Evolutionary conservation across 2,797 vertebrate genomes (phyloP).

Genomic region (Mycteria americana): DNA sequence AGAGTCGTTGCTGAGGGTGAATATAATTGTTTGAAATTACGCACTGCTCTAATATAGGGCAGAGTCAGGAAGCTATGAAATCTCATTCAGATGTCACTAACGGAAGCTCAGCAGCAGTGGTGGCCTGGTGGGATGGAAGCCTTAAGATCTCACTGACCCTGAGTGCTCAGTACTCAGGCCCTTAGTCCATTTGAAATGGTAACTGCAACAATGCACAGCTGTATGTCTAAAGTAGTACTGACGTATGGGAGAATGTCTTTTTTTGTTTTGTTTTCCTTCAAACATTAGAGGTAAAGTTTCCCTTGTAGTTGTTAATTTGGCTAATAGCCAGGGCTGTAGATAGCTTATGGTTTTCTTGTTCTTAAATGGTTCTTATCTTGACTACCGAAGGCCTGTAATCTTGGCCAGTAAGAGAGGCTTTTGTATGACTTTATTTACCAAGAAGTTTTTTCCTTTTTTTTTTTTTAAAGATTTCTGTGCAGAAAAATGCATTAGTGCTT

Average conservation of each 20-base stretch:
- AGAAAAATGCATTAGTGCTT: neutral
- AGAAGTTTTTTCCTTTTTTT: neutral
- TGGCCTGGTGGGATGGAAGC: neutral
- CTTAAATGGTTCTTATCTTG: neutral
- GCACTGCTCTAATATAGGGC: accelerated
- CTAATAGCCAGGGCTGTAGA: neutral
- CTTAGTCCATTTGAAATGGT: accelerated
- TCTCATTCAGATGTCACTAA: accelerated
- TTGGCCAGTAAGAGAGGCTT: neutral
- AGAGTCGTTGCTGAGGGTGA: no score
- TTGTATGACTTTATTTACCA: neutral
- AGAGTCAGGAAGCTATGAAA: neutral
- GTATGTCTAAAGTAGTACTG: accelerated
- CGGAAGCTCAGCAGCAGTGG: neutral
- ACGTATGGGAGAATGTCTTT: accelerated
- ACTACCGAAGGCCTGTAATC: neutral
- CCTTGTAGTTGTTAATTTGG: neutral
- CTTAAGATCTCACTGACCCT: neutral
- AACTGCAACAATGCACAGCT: accelerated
- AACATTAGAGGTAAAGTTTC: neutral
- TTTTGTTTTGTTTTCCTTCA: neutral
- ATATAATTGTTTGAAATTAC: accelerated
- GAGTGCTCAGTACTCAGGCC: accelerated
- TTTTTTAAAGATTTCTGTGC: neutral
- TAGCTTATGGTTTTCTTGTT: neutral